Base-by-base conservation (phyloP, 2,797 vertebrate genomes). In the Eulemur mongoz region DNA sequence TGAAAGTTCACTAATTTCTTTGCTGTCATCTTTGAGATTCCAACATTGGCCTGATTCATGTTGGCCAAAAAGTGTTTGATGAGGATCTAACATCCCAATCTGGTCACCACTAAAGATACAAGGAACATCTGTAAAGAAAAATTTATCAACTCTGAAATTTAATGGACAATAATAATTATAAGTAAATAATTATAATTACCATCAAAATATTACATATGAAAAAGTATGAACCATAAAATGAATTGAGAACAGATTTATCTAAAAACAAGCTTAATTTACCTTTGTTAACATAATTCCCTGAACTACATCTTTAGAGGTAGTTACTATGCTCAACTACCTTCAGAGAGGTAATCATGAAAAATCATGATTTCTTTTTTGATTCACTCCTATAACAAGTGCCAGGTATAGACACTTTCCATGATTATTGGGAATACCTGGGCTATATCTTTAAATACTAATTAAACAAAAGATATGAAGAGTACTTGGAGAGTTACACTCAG, bases 81-180 rank as follows among this genome's bases (percentile, higher is more conserved):
- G 99, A 92, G 99, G 99, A 98, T 99, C 99, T 98, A 99, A 98
- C 99, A 99, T 99, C 92, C 99, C 99, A 98, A 99, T 99, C 98
- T 99, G 99, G 97, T 99, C 99, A 97, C 99, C 99, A 96, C 99
- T 99, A 97, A 99, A 99, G 98, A 99, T 99, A 98, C 99, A 99
- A 89, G 99, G 99, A 92, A 99, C 99, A 99, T 99, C 99, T 99
- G 98, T 75, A 98, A 92, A 83, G 86, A 48, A 80, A 97, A 98
- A 97, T 25, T 0, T 6, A 97, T 52, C 65, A 96, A 94, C 35
- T 23, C 48, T 92, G 82, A 97, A 97, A 3, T 52, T 67, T 76
- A 97, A 89, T n/a, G 69, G 0, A 91, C 20, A 69, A 13, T 27
- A 75, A 45, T 30, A 63, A 61, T n/a, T 27, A 35, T n/a, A 95